Conservation (phyloP, 2,797 vertebrate species). For the Taeniopygia guttata region DNA sequence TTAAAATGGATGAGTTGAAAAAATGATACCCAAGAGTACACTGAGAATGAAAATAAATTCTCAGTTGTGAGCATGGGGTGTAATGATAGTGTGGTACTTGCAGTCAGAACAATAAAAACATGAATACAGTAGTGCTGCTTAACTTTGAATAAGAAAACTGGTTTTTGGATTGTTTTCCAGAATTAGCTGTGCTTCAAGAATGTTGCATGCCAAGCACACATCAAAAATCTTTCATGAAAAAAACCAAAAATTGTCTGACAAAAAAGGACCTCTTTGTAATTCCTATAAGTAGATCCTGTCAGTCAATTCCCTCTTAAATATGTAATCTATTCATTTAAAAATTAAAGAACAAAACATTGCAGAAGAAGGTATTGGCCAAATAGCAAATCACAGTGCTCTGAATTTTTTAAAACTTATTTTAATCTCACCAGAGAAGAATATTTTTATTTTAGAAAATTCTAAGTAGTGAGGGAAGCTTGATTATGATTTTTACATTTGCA, state of each 20-base stretch:
- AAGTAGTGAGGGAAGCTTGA: neutral
- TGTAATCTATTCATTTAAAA: neutral
- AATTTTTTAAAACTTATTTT: neutral
- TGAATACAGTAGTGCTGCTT: fast-evolving
- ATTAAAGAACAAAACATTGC: neutral
- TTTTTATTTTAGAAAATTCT: neutral
- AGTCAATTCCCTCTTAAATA: neutral
- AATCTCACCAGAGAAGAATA: neutral
- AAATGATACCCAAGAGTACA: neutral
- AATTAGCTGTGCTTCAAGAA: neutral
- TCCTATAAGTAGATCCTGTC: neutral
- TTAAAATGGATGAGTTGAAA: neutral
- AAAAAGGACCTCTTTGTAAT: neutral
- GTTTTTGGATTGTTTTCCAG: neutral
- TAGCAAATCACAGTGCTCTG: neutral
- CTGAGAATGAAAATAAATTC: neutral
- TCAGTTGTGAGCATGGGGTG: neutral
- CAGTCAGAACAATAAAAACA: neutral
- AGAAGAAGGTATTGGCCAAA: neutral
- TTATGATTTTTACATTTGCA: slow-evolving; percentile 2
- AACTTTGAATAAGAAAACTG: neutral
- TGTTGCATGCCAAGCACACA: neutral
- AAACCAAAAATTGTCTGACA: neutral
- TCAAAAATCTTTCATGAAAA: neutral
- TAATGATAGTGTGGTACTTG: neutral